These are phyloP conservation scores for Drosophila hamatofila DNA, from an alignment of 2,888 invertebrate species.

Conservation along the genomic window DNA sequence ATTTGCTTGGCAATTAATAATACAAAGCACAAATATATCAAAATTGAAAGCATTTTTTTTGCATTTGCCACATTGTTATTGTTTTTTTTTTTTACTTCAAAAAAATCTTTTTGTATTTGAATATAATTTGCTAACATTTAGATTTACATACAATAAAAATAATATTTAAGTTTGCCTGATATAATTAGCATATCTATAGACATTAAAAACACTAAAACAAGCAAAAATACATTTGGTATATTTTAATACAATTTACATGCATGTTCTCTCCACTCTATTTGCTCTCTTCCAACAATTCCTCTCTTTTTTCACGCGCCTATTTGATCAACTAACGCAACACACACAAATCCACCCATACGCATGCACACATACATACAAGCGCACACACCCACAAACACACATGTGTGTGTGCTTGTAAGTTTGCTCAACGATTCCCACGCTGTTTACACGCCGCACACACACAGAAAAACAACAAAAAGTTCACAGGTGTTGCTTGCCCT, in stretches of 20 bases:
- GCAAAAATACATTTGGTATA: neutral
- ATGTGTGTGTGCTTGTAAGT: neutral
- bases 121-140: too few relatives aligned
- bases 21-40: neutral
- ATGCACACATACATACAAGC: neutral
- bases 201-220: too few relatives aligned
- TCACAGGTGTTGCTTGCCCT: slow-evolving; percentile 13
- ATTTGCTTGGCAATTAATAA: neutral
- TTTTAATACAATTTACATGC: neutral
- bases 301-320: neutral
- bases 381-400: neutral
- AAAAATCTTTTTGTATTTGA: too few relatives aligned
- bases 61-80: too few relatives aligned
- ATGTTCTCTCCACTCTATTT: neutral
- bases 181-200: too few relatives aligned
- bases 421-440: slow-evolving; percentile 12
- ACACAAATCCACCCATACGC: neutral
- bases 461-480: slow-evolving; percentile 12
- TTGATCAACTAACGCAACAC: neutral
- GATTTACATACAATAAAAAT: too few relatives aligned
- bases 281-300: neutral
- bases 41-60: neutral
- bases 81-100: neutral
- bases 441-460: neutral
- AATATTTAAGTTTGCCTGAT: neutral